Evolutionary conservation across 2,888 invertebrate genomes (phyloP), one percentile per base, ranked within the genome.

Genomic region (Tricholauxania praeusta): DNA sequence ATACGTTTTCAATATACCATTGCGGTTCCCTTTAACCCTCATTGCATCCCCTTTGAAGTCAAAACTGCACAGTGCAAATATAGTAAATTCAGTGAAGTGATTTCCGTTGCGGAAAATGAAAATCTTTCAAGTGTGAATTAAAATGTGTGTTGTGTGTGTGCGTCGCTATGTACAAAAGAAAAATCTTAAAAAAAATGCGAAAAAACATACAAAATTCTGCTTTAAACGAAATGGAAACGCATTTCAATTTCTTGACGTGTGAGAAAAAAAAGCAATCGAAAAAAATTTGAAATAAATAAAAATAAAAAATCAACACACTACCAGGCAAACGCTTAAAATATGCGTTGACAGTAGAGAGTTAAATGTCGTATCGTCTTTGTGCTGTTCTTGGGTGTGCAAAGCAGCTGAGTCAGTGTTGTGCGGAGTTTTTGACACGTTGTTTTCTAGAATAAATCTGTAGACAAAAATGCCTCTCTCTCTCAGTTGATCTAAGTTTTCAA

Each of bases 61-160:
- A 22, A 55, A 19, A 17, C 55, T 55, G 55, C 55, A 55, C 55
- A 22, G 15, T 55, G 19, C 51, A 49, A 51, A 64, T 39, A 51
- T 15, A 15, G 51, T 15, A 64, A 39, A 22, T 19, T 64, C 64
- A n/a, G 48, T 19, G 59, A 62, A 70, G 47, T 52, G 53, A 63
- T 63, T 63, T 53, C 53, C 53, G 53, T 53, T 52, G 70, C 70
- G 70, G 63, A 70, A 70, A 70, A 70, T 47, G 63, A 70, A 70
- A 70, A 63, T 47, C 62, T 69, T 69, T 69, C 69, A 32, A 70
- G 70, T 63, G 70, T 70, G 53, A 70, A 70, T 70, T 70, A 70
- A 62, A 68, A 68, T 59, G n/a, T 57, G 22, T 28, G 15, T n/a
- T 22, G 59, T 19, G 28, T 15, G 28, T 7, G 12, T 59, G 28